Percentiles rank a stretch among this genome's conserved stretches.
Evolutionary conservation across 2,888 invertebrate genomes (phyloP).

Genomic region (Acrobasis repandana): DNA sequence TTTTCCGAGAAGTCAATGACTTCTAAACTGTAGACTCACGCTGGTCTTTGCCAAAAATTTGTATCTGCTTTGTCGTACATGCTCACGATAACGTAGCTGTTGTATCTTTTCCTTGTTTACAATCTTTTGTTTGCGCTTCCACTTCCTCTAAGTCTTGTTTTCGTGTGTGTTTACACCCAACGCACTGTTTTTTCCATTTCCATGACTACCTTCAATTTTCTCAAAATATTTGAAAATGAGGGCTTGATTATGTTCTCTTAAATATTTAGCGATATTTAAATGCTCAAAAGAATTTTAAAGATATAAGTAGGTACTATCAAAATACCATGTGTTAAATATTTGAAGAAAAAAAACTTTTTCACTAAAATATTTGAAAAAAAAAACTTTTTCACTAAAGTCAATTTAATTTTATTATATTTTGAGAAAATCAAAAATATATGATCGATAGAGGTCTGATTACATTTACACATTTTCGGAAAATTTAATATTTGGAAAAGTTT

Average conservation of each 20-base stretch:
- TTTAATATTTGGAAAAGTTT: background rate
- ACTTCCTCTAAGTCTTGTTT: conserved; percentile 54
- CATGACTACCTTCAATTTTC: background rate
- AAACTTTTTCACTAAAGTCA: no score
- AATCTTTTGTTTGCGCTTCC: conserved; percentile 56
- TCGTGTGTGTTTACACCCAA: conserved; percentile 35
- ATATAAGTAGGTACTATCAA: no score
- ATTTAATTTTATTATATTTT: no score
- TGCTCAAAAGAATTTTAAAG: no score
- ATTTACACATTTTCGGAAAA: background rate
- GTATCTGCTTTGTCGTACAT: background rate
- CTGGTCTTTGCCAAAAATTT: conserved; percentile 61
- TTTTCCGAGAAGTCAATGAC: conserved; percentile 63
- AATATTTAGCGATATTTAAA: no score
- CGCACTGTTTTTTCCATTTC: conserved; percentile 15
- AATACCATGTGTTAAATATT: no score
- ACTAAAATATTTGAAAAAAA: no score
- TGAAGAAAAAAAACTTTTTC: no score
- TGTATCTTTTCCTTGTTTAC: conserved; percentile 49
- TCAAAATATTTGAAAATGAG: background rate
- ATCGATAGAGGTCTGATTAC: no score
- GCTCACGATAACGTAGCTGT: conserved; percentile 7
- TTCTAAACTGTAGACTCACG: conserved; percentile 69
- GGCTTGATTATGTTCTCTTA: no score
- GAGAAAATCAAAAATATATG: no score